Percentiles rank a stretch among this genome's conserved stretches.
phyloP scores from a whole-genome alignment of 2,888 invertebrate genomes.

The Trachelus troglodyta region DNA sequence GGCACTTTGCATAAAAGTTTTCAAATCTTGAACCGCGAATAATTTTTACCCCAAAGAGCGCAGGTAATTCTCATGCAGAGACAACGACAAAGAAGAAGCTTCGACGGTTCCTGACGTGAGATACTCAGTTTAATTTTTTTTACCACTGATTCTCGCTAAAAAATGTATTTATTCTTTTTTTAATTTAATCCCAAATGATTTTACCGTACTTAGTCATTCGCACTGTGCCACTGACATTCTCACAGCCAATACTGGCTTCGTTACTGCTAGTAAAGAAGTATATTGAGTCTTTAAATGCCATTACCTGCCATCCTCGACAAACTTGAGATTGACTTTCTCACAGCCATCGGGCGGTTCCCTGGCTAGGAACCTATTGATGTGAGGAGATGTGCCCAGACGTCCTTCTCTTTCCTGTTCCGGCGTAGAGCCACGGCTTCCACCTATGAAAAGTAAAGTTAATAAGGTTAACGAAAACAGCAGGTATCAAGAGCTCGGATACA shows the following conservation, averaged over 20 bases:
- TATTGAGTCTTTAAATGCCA: background rate
- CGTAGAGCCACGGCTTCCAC: conserved; percentile 81
- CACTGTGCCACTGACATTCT: background rate
- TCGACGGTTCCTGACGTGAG: too few species aligned
- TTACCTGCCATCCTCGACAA: conserved; percentile 72
- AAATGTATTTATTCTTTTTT: too few species aligned
- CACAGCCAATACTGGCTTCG: background rate
- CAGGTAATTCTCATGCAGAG: too few species aligned
- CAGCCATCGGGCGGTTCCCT: conserved; percentile 92
- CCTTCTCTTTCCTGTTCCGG: conserved; percentile 79
- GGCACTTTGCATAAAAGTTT: too few species aligned
- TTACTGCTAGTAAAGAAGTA: background rate
- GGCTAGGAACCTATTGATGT: conserved; percentile 86
- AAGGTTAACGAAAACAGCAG: too few species aligned
- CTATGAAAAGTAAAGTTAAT: conserved; percentile 63
- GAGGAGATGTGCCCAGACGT: conserved; percentile 81
- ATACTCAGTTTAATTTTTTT: too few species aligned
- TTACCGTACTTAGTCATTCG: background rate
- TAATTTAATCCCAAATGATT: too few species aligned
- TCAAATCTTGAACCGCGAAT: too few species aligned
- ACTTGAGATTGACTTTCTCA: conserved; percentile 83
- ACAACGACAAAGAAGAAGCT: too few species aligned
- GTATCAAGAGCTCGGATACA: too few species aligned
- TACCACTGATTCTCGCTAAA: too few species aligned
- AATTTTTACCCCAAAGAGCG: too few species aligned